Conservation (phyloP, 2,888 invertebrate species). For the Microdon myrmicae region DNA sequence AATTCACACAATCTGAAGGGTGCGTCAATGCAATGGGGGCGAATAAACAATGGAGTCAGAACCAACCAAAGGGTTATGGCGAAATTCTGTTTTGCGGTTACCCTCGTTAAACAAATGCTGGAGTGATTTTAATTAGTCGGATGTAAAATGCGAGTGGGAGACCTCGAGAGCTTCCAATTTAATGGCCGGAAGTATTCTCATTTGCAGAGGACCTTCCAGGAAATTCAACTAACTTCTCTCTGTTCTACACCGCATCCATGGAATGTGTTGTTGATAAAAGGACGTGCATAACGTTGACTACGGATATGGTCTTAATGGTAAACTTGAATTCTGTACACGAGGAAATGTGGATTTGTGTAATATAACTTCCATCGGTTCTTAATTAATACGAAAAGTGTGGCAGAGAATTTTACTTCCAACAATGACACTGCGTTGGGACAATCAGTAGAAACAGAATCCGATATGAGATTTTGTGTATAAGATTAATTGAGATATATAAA, state of each 20-base stretch:
- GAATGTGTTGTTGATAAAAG: neutral
- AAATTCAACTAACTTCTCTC: neutral
- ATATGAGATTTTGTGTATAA: no score
- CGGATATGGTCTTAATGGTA: conserved; percentile 1
- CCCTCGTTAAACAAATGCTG: conserved; percentile 13
- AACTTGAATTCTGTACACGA: conserved; percentile 4
- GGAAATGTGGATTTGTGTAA: no score
- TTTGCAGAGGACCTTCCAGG: no score
- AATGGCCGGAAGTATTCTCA: no score
- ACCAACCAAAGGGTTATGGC: no score
- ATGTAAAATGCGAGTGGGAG: conserved; percentile 10
- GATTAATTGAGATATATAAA: no score
- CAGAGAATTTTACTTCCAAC: no score
- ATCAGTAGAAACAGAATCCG: no score
- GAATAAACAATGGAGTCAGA: neutral
- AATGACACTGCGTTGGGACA: no score
- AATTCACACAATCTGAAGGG: conserved; percentile 3
- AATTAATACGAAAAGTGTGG: no score
- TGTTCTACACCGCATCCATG: neutral
- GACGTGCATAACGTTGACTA: conserved; percentile 1
- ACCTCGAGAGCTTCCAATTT: no score
- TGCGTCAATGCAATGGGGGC: neutral
- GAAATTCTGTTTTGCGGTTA: conserved; percentile 26
- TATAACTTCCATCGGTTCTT: no score
- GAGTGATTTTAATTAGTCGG: conserved; percentile 37